Base-by-base conservation (phyloP, 2,797 vertebrate genomes). In the Heterohyrax brucei region DNA sequence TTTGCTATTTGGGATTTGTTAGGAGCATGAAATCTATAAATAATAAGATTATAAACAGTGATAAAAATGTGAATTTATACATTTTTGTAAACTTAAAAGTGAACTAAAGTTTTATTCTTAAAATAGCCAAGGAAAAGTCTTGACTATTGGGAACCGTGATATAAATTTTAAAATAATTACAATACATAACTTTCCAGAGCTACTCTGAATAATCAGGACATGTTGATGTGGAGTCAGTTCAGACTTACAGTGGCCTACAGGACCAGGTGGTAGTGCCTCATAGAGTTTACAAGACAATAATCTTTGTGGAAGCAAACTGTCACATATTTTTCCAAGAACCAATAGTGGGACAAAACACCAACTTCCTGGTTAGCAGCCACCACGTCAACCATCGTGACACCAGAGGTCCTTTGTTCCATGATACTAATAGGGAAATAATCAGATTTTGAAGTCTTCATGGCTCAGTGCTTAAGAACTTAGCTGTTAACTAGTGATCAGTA, bases 71-170 rank as follows among this genome's bases (percentile, higher is more conserved):
- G 33, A 26, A 8, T 85, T 84, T 72, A 9, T 46, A 61, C 0
- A n/a, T 64, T 87, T 94, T 87, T 87, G 10, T 33, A 76, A 94
- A 91, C 77, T 62, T 86, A 33, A 33, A 92, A 92, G 21, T 62
- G 61, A 95, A 89, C 19, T 61, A 88, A 68, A 2, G 1, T 61
- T 86, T 95, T 82, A 30, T 73, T 85, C 90, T 84, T 30, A 78
- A 77, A 64, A 44, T 56, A 68, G 30, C 1, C n/a, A 79, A 62
- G 13, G 30, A 70, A 92, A 79, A 83, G 59, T 87, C 33, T 72
- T 46, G 3, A 95, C 33, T 24, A 24, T 33, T 72, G 10, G 28
- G 61, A 91, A 66, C 24, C 66, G 44, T 5, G 1, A 70, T 87
- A 85, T 87, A 66, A 87, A 66, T 50, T 92, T 72, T 70, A 50